Conservation (phyloP, 92 coral and sea anemone genomes). For the Phenganax subtilis region DNA sequence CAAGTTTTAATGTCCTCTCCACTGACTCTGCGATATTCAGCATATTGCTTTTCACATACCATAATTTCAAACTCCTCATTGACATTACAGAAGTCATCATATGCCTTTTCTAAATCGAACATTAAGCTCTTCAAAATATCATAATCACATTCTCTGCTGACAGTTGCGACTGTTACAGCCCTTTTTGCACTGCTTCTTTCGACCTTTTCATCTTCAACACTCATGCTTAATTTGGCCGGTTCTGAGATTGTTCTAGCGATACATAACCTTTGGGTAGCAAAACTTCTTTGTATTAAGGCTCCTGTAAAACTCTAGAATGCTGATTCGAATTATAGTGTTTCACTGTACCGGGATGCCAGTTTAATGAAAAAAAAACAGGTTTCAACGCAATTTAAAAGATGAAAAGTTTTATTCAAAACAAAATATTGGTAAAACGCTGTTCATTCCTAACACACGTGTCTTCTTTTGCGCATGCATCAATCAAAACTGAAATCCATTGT, state of each 20-base stretch:
- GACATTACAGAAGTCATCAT: conserved; percentile 46
- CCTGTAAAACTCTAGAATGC: no score
- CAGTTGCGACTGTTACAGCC: conserved; percentile 30
- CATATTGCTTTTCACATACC: conserved; percentile 46
- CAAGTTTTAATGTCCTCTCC: conserved; percentile 41
- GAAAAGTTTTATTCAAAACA: no score
- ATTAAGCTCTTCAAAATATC: conserved; percentile 45
- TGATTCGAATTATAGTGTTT: neutral
- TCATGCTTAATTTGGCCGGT: neutral
- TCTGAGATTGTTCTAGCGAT: no score
- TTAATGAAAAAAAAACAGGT: no score
- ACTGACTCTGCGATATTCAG: conserved; percentile 48
- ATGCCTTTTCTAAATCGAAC: conserved; percentile 47
- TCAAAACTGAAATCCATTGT: neutral
- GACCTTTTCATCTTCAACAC: neutral
- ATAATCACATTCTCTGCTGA: conserved; percentile 37
- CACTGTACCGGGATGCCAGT: neutral
- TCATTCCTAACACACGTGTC: no score
- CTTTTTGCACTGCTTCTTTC: conserved; percentile 40
- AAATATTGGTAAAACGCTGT: no score
- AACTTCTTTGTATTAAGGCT: neutral
- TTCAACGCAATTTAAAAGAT: no score
- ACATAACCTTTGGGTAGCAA: neutral
- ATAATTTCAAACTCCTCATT: conserved; percentile 48
- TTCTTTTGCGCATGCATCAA: neutral